These are phyloP conservation scores for Scleropages formosus DNA, from an alignment of 2,797 vertebrate genomes.

Conservation along the genomic window DNA sequence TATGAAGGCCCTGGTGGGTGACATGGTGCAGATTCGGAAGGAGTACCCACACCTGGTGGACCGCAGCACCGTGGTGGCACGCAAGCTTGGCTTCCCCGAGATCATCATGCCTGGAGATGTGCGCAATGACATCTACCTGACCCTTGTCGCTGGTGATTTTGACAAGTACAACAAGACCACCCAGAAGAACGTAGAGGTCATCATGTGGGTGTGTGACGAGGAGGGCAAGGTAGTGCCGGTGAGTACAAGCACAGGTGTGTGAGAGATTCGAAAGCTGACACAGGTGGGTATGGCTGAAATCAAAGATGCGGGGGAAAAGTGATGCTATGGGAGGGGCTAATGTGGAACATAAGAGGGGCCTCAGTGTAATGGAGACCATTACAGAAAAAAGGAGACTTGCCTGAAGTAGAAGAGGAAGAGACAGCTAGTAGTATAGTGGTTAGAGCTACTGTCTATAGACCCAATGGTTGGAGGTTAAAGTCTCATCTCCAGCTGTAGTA, in stretches of 20 bases:
- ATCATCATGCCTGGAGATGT: constrained; percentile 98
- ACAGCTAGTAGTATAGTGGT: too few species aligned
- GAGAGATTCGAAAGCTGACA: neutral
- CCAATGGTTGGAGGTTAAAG: too few species aligned
- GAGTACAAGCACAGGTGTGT: constrained; percentile 48
- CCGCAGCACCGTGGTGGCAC: constrained; percentile 89
- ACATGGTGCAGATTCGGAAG: constrained; percentile 88
- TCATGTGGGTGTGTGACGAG: constrained; percentile 92
- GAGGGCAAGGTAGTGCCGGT: constrained; percentile 89
- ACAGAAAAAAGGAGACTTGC: neutral
- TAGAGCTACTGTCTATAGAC: too few species aligned
- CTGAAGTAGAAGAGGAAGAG: too few species aligned
- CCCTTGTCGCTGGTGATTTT: constrained; percentile 84
- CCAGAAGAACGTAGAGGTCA: constrained; percentile 94
- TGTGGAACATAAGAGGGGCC: neutral
- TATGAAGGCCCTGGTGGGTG: constrained; percentile 91
- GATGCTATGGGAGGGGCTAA: too few species aligned
- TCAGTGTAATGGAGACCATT: neutral
- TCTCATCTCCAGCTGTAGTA: too few species aligned
- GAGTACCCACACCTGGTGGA: constrained; percentile 95
- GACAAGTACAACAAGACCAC: constrained; percentile 98
- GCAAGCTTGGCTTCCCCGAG: constrained; percentile 95
- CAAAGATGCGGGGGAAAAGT: neutral
- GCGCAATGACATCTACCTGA: constrained; percentile 97
- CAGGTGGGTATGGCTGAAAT: neutral